These are phyloP conservation scores for Seriola dumerili DNA, from an alignment of 2,113 vertebrate genomes.

Conservation along the genomic window DNA sequence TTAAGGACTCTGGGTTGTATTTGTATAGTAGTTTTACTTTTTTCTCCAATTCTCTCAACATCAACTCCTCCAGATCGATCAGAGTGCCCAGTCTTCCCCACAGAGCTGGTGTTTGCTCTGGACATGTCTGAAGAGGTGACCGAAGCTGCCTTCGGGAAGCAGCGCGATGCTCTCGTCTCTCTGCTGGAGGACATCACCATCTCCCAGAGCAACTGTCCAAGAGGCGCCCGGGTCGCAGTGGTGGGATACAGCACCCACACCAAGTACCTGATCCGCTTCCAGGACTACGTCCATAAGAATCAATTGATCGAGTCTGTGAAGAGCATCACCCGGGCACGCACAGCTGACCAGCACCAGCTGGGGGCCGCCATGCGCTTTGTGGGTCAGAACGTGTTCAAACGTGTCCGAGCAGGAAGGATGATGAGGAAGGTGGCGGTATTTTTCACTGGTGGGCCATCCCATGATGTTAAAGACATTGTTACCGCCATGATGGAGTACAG, in stretches of 20 bases:
- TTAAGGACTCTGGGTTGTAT: no score
- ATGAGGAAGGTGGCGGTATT: conserved; percentile 89
- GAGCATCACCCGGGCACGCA: conserved; percentile 80
- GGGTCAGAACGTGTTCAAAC: conserved; percentile 89
- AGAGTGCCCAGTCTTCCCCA: conserved; percentile 87
- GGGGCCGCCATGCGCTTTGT: conserved; percentile 89
- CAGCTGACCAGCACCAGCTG: conserved; percentile 80
- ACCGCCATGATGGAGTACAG: conserved; percentile 87
- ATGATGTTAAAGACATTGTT: conserved; percentile 72
- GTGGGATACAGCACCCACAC: conserved; percentile 83
- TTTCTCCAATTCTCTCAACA: no score
- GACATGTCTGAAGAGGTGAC: conserved; percentile 88
- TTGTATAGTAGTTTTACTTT: no score
- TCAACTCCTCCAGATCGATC: conserved; percentile 63
- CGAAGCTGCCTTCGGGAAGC: conserved; percentile 82
- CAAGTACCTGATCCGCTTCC: conserved; percentile 89
- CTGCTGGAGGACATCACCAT: conserved; percentile 85
- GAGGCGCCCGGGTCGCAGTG: conserved; percentile 85
- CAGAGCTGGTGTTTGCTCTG: conserved; percentile 89
- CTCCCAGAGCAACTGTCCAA: conserved; percentile 89
- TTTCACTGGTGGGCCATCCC: conserved; percentile 79
- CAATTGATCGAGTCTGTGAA: conserved; percentile 82
- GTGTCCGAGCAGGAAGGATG: conserved; percentile 80
- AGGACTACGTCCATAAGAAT: conserved; percentile 80
- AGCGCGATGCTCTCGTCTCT: conserved; percentile 82